Evolutionary conservation across 1,140 invertebrate genomes (phyloP).

Genomic region (Adoxophyes honmai): DNA sequence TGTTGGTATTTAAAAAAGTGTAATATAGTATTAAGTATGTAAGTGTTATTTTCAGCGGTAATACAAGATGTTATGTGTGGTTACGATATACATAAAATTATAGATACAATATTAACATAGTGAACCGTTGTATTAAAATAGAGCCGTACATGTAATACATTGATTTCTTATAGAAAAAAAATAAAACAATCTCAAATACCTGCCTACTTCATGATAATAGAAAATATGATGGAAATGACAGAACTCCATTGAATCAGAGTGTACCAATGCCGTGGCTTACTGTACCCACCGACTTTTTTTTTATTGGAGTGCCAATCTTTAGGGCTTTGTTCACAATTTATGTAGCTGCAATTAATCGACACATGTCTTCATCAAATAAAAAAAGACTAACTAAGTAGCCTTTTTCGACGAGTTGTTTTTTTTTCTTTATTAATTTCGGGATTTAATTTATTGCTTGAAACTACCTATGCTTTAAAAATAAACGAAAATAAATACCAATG

Average conservation of each 20-base stretch:
- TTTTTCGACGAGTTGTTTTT: no score
- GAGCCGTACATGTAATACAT: not conserved
- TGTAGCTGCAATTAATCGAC: not conserved
- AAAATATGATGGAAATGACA: not conserved
- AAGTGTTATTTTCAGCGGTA: constrained; percentile 51
- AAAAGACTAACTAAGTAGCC: constrained; percentile 25
- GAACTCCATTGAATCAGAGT: not conserved
- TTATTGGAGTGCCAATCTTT: constrained; percentile 39
- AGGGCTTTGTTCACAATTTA: constrained; percentile 18
- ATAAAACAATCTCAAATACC: not conserved
- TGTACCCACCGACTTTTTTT: constrained; percentile 22
- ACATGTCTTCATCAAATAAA: not conserved
- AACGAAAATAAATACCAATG: no score
- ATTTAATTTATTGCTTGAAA: no score
- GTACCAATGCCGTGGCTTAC: not conserved
- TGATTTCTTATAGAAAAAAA: constrained; percentile 8
- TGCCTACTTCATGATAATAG: no score
- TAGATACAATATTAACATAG: constrained; percentile 24
- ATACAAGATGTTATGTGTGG: constrained; percentile 42
- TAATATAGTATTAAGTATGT: constrained; percentile 39
- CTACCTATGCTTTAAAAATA: no score
- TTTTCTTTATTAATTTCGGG: no score
- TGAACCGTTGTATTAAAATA: constrained; percentile 11
- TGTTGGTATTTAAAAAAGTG: constrained; percentile 48
- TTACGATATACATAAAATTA: constrained; percentile 36